Conservation (phyloP, 2,113 vertebrate species). For the Regulus satrapa region DNA sequence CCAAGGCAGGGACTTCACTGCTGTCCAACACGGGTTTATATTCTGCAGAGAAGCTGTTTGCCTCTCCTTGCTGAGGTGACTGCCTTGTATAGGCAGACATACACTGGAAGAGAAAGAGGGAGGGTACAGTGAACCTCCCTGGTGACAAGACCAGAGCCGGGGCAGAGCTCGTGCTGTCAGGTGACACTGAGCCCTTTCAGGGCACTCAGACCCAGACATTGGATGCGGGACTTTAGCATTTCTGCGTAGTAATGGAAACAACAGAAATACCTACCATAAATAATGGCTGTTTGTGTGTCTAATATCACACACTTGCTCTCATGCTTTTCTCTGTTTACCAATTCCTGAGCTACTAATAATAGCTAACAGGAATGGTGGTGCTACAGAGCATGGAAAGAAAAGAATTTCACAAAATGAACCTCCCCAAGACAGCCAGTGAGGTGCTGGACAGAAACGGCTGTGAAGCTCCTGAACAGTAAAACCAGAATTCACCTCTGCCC, state of each 20-base stretch:
- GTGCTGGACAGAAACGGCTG: neutral
- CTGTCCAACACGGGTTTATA: neutral
- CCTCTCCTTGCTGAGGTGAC: neutral
- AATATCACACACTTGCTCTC: neutral
- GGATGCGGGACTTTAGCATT: neutral
- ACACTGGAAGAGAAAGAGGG: neutral
- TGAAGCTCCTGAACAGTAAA: neutral
- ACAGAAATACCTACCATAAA: neutral
- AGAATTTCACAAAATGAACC: neutral
- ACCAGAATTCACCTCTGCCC: neutral
- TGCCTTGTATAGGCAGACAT: neutral
- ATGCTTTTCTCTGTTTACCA: neutral
- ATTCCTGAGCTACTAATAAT: neutral
- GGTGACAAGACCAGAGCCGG: neutral
- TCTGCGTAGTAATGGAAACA: neutral
- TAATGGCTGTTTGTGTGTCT: neutral
- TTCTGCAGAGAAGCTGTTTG: neutral
- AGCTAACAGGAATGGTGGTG: neutral
- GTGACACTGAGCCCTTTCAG: neutral
- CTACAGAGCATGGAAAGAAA: neutral
- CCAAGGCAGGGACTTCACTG: neutral
- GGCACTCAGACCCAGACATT: neutral
- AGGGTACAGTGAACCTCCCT: neutral
- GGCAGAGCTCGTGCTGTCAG: neutral
- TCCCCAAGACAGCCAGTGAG: neutral